phyloP scores from a whole-genome alignment of 2,797 vertebrate species.

The Melanotaenia pygmaea region DNA sequence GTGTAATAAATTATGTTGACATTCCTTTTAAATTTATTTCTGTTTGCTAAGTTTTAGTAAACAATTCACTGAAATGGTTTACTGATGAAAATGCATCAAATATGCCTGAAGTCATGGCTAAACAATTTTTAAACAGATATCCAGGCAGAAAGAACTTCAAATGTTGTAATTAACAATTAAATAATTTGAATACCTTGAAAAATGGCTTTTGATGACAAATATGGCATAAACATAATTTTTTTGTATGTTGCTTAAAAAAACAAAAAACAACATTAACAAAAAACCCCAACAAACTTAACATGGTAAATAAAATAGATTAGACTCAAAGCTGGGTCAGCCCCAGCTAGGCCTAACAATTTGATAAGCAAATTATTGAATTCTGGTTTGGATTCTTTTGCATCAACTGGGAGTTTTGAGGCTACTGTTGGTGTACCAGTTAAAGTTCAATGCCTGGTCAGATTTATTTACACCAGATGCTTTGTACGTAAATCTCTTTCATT shows the following conservation, averaged over 20 bases:
- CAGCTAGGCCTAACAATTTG: constrained; percentile 10
- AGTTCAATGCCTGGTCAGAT: not conserved
- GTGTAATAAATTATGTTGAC: not conserved
- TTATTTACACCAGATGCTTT: not conserved
- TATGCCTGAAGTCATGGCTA: not conserved
- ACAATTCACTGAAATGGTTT: not conserved
- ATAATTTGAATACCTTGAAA: not conserved
- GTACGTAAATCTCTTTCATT: not conserved
- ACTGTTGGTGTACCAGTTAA: not conserved
- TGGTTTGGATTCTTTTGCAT: constrained; percentile 44
- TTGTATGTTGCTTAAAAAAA: not conserved
- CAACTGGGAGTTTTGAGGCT: constrained; percentile 2
- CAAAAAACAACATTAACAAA: not conserved
- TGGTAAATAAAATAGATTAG: constrained; percentile 25
- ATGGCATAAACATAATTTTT: constrained; percentile 19
- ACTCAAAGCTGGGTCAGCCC: constrained; percentile 14
- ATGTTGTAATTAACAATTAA: not conserved
- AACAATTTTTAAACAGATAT: not conserved
- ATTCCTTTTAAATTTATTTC: not conserved
- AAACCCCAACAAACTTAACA: not conserved
- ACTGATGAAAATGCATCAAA: not conserved
- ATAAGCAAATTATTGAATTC: constrained; percentile 36
- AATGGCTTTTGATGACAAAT: not conserved
- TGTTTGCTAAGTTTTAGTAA: not conserved
- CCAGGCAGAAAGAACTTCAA: not conserved